phyloP scores from a whole-genome alignment of 2,797 vertebrate species.

The Anas bernieri region DNA sequence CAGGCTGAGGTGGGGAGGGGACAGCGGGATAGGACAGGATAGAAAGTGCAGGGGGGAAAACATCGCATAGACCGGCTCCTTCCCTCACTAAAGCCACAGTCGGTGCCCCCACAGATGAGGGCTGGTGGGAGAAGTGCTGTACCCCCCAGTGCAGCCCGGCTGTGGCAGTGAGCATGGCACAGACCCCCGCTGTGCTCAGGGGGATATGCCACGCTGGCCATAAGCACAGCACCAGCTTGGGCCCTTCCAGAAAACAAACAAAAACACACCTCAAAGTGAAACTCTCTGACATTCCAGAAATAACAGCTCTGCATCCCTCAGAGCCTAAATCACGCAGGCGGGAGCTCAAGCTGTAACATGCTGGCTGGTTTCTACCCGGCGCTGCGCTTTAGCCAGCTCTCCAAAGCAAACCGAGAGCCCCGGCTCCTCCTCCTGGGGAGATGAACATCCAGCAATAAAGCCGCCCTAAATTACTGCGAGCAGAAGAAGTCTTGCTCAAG shows the following conservation, averaged over 20 bases:
- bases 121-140: neutral
- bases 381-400: conserved; percentile 6
- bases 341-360: conserved; percentile 64
- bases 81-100: neutral
- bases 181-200: neutral
- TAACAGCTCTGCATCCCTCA: conserved; percentile 53
- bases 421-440: conserved; percentile 48
- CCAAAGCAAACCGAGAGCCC: conserved; percentile 8
- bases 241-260: conserved; percentile 43
- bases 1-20: neutral
- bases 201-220: neutral
- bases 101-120: fast-evolving
- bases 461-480: conserved; percentile 53
- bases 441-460: conserved; percentile 48
- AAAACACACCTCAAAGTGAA: conserved; percentile 53
- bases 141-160: neutral
- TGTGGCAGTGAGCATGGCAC: neutral
- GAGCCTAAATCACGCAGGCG: conserved; percentile 11
- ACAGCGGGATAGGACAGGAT: neutral
- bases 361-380: conserved; percentile 24
- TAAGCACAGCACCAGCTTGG: neutral
- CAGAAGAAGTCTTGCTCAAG: conserved; percentile 66
- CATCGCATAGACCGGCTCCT: neutral
- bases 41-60: neutral
- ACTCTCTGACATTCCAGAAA: conserved; percentile 72